These are phyloP conservation scores for Oenanthe oenanthe DNA, from an alignment of 2,113 vertebrate species.

Conservation along the genomic window DNA sequence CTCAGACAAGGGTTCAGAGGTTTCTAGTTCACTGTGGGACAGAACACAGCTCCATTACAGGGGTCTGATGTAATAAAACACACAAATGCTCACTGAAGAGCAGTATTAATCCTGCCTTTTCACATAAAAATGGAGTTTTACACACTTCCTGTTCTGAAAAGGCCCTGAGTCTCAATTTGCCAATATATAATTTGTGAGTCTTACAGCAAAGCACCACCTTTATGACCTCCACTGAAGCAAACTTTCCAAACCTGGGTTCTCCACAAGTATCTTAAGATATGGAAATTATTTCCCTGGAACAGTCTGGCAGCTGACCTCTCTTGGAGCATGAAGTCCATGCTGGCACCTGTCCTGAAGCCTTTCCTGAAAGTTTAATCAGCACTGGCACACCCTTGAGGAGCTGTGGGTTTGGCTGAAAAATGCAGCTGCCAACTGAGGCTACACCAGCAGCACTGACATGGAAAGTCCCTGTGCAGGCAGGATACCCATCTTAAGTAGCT, in stretches of 20 bases:
- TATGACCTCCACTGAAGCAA: not conserved
- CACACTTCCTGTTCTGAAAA: not conserved
- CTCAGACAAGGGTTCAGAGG: not conserved
- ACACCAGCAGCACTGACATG: not conserved
- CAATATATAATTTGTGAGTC: rapidly evolving
- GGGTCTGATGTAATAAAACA: not conserved
- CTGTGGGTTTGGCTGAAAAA: not conserved
- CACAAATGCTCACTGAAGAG: not conserved
- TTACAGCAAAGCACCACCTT: not conserved
- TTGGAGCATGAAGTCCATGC: not conserved
- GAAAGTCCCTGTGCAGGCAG: not conserved
- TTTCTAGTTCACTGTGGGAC: not conserved
- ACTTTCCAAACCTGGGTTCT: not conserved
- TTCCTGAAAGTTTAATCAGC: conserved; percentile 16
- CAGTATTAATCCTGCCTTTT: not conserved
- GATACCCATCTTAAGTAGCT: not conserved
- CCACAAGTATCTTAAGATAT: not conserved
- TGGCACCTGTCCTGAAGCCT: not conserved
- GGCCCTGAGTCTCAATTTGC: not conserved
- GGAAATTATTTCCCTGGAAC: not conserved
- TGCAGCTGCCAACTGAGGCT: not conserved
- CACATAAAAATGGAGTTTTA: not conserved
- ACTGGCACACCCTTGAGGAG: not conserved
- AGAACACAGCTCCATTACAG: not conserved
- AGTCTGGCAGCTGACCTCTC: not conserved